phyloP scores from a whole-genome alignment of 2,797 vertebrate species.

The Protonibea diacanthus region DNA sequence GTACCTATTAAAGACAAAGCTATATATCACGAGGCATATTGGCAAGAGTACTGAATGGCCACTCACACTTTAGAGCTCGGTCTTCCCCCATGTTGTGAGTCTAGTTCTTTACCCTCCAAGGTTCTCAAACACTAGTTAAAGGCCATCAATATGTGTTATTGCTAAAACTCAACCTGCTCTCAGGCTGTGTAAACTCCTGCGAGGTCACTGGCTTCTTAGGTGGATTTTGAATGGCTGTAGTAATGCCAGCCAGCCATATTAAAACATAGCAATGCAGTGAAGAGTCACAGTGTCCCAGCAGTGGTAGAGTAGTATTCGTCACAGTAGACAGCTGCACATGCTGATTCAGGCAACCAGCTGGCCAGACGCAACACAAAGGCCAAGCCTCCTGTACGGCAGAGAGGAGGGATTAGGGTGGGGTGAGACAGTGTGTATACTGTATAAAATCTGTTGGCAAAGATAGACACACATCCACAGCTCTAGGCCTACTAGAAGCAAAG shows the following conservation, averaged over 20 bases:
- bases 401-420: constrained; percentile 46
- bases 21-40: constrained; percentile 78
- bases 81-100: constrained; percentile 57
- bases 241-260: constrained; percentile 59
- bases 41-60: constrained; percentile 74
- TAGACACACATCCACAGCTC: constrained; percentile 28
- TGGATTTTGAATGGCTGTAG: constrained; percentile 68
- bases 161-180: constrained; percentile 58
- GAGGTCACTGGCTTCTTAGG: constrained; percentile 53
- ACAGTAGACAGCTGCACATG: constrained; percentile 78
- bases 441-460: constrained; percentile 25
- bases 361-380: constrained; percentile 74
- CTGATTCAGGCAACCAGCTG: constrained; percentile 73
- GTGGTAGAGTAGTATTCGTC: constrained; percentile 59
- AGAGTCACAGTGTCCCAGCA: constrained; percentile 65
- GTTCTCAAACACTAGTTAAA: constrained; percentile 71
- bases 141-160: constrained; percentile 61
- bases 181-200: constrained; percentile 51
- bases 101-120: constrained; percentile 49
- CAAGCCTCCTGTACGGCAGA: constrained; percentile 60
- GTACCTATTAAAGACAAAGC: constrained; percentile 80
- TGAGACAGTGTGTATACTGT: constrained; percentile 33
- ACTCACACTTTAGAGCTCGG: constrained; percentile 62
- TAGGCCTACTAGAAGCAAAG: constrained; percentile 21
- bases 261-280: constrained; percentile 61